Base-by-base conservation (phyloP, 1,140 invertebrate species). In the Drosophila grimshawi region DNA sequence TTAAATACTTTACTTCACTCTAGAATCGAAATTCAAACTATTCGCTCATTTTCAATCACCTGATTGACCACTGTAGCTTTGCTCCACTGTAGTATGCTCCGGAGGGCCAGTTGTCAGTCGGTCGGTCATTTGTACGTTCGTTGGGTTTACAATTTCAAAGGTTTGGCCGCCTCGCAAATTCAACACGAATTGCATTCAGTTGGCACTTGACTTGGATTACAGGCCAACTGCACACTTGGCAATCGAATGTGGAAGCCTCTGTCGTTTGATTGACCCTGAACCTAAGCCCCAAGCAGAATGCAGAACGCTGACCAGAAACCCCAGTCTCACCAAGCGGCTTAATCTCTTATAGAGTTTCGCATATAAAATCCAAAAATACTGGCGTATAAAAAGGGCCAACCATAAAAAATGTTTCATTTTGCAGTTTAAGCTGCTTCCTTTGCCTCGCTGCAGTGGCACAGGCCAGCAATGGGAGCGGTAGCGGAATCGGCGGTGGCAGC, bases 271-370 rank as follows among this genome's bases (percentile, higher is more conserved):
- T 69, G 83, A 88, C 83, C 83, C 80, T 86, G 85, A 86, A 88
- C 83, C 57, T 51, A 53, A 66, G 37, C 41, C 5, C 29, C 2
- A n/a, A 43, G 4, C 10, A 43, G 10, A 19, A 19, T 19, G 3
- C 6, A n/a, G 11, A n/a, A 48, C 10, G 6, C 32, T 7, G 2
- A 10, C 10, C 30, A 11, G 8, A 19, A 19, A 19, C 41, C 10
- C n/a, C 32, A 6, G 19, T n/a, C 39, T n/a, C 51, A 11, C 4
- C 11, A 56, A 39, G 39, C 37, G 10, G 37, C 64, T 71, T 89
- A 89, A 86, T 88, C 80, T 80, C 85, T 71, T 83, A 63, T 56
- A 64, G 77, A 80, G 80, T 80, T 89, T 80, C 85, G 77, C 73
- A 77, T 60, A 80, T 88, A 80, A 79, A 86, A 80, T 55, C 63